Evolutionary conservation across 2,888 invertebrate genomes (phyloP).

Genomic region (Dolomedes plantarius): DNA sequence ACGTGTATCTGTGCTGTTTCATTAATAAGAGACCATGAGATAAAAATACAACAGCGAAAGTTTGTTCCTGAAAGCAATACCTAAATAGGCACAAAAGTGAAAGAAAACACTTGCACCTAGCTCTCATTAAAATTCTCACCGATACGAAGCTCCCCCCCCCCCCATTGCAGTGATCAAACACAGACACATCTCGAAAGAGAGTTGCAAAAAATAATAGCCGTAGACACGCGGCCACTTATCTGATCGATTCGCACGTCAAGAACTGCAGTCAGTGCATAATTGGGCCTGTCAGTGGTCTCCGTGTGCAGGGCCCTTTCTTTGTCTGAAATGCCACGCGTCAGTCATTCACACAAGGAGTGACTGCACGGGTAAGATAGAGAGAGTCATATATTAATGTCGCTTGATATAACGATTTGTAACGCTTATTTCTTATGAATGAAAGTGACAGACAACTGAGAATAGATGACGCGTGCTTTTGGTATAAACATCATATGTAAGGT

Average conservation of each 20-base stretch:
- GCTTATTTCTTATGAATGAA: background rate
- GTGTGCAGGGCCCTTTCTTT: background rate
- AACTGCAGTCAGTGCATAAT: slow-evolving; percentile 46
- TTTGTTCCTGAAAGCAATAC: too few relatives aligned
- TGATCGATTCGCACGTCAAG: slow-evolving; percentile 39
- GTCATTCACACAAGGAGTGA: slow-evolving; percentile 27
- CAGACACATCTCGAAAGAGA: background rate
- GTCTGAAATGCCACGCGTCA: slow-evolving; percentile 29
- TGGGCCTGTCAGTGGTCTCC: slow-evolving; percentile 49
- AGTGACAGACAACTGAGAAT: background rate
- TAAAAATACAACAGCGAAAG: too few relatives aligned
- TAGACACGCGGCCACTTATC: slow-evolving; percentile 22
- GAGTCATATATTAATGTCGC: background rate
- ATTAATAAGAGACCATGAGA: too few relatives aligned
- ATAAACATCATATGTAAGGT: too few relatives aligned
- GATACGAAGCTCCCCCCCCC: too few relatives aligned
- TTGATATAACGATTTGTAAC: background rate
- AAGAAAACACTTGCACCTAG: too few relatives aligned
- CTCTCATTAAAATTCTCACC: too few relatives aligned
- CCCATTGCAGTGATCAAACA: background rate
- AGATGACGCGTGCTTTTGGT: too few relatives aligned
- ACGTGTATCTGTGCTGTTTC: too few relatives aligned
- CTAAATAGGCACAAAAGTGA: too few relatives aligned
- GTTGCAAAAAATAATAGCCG: background rate
- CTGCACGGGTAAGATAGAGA: background rate